Conservation (phyloP, 2,888 invertebrate genomes). For the Nephrotoma appendiculata region DNA sequence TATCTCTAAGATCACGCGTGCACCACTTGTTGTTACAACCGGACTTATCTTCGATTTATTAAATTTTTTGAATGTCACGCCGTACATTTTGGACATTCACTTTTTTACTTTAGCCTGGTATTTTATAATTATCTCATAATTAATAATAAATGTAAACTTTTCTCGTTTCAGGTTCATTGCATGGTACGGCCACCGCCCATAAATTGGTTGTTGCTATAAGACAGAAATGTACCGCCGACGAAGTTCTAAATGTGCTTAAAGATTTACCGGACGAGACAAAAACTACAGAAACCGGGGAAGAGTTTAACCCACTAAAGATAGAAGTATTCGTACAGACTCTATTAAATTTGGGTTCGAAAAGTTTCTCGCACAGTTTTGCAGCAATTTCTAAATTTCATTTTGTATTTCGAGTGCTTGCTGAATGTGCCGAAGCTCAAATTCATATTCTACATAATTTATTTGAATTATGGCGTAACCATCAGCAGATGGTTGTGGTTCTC, state of each 20-base stretch:
- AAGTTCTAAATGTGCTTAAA: constrained; percentile 72
- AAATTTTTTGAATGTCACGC: neutral
- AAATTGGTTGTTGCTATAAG: constrained; percentile 76
- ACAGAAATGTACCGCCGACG: constrained; percentile 80
- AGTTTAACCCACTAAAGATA: constrained; percentile 85
- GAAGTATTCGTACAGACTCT: constrained; percentile 95
- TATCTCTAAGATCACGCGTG: neutral
- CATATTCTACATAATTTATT: constrained; percentile 83
- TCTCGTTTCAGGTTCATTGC: constrained; percentile 44
- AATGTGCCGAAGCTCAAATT: constrained; percentile 91
- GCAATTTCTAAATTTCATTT: constrained; percentile 95
- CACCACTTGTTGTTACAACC: neutral
- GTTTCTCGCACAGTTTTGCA: constrained; percentile 96
- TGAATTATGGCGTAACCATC: constrained; percentile 90
- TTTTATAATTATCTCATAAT: too few species aligned
- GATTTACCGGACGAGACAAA: constrained; percentile 73
- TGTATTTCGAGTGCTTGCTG: constrained; percentile 81
- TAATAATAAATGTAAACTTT: neutral
- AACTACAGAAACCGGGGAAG: constrained; percentile 34
- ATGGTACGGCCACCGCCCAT: constrained; percentile 72
- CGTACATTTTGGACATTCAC: neutral
- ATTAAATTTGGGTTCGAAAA: constrained; percentile 86
- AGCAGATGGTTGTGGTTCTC: constrained; percentile 93
- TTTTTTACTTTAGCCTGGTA: too few species aligned
- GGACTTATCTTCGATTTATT: neutral